Base-by-base conservation (phyloP, 2,797 vertebrate genomes). In the Glossophaga mutica region DNA sequence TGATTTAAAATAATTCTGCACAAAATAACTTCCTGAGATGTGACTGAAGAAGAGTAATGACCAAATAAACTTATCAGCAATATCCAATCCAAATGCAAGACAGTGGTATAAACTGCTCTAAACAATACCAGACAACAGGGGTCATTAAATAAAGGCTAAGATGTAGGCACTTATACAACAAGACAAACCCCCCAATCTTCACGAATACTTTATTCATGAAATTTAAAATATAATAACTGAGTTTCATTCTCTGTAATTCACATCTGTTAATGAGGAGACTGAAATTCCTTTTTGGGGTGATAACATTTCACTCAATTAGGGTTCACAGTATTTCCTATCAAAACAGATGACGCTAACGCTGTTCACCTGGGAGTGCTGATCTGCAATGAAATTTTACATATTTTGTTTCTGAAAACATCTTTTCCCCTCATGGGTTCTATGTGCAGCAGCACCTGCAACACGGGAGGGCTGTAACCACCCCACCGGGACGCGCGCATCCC, bases 1-100 rank as follows among this genome's bases (percentile, higher is more conserved):
- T 55, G 24, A 94, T 37, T 94, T 71, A 62, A 79, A 93, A 62
- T 50, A 50, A 59, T 71, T 70, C 42, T 71, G 5, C 52, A 87
- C 24, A 78, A 79, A 79, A 39, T 42, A 65, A 67, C 55, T 74
- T 82, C 46, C 77, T 88, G 52, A 82, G 46, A 74, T 74, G 5
- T 71, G 37, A 82, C 29, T 57, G 82, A 29, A 62, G 26, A 65
- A 74, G 50, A 79, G 37, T 65, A 29, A 73, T 4, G 29, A 73
- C 34, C 55, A 65, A 88, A 82, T 34, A 74, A 82, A 89, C 32
- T 44, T 32, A 83, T 42, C 34, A 67, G 46, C 12, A 65, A 39
- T 37, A 82, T 44, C 12, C 92, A 74, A 67, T 29, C 34, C 57
- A 82, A 93, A 65, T 18, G 32, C 32, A 94, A 65, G 52, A 73